Evolutionary conservation across 2,888 invertebrate species (phyloP).

Genomic region (Limnephilus marmoratus): DNA sequence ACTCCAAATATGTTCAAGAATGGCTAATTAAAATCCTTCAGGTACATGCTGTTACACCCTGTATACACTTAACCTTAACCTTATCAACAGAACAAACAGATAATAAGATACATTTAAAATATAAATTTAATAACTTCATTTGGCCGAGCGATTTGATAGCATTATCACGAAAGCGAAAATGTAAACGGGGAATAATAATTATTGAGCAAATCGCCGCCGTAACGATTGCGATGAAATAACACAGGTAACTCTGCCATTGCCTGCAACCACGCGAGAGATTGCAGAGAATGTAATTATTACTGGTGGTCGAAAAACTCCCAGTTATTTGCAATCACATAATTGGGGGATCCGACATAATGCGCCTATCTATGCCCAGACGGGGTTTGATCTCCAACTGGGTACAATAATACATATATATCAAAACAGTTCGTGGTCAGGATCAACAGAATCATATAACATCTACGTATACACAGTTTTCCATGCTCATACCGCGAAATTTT

Average conservation of each 20-base stretch:
- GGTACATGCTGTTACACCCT: too few species aligned
- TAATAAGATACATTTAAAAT: background rate
- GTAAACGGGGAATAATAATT: background rate
- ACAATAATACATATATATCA: background rate
- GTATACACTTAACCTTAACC: background rate
- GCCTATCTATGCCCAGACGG: background rate
- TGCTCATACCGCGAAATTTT: too few species aligned
- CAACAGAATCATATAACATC: background rate
- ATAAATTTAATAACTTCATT: background rate
- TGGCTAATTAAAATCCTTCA: too few species aligned
- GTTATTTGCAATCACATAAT: conserved; percentile 28
- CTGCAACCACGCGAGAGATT: conserved; percentile 6
- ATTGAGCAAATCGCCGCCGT: background rate
- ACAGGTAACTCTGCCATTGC: conserved; percentile 2
- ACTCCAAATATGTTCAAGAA: too few species aligned
- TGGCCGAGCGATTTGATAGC: background rate
- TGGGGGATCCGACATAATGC: background rate
- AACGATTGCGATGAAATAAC: background rate
- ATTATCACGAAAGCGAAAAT: background rate
- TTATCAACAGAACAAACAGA: background rate
- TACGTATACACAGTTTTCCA: background rate
- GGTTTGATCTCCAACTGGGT: background rate
- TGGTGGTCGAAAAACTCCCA: conserved; percentile 9
- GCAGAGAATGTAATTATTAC: conserved; percentile 7
- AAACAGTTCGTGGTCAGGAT: background rate